Percentiles rank a stretch among this genome's conserved stretches.
Evolutionary conservation across 2,888 invertebrate species (phyloP).

Genomic region (Cheilosia impressa): DNA sequence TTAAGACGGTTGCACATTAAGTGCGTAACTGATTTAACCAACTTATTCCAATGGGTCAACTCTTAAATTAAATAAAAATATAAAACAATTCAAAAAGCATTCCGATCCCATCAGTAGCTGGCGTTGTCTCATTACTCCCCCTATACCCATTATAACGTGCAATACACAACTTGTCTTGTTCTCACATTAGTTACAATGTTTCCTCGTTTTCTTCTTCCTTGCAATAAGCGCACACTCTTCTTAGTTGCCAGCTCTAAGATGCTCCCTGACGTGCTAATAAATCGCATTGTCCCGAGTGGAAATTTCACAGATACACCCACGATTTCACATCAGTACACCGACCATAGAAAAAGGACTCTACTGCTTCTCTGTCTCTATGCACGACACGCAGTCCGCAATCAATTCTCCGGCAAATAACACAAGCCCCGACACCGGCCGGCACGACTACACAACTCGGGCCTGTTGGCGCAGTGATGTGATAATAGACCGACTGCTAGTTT

Average conservation of each 20-base stretch:
- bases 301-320: conserved; percentile 68
- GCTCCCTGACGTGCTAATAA: conserved; percentile 60
- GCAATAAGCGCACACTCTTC: neutral
- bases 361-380: neutral
- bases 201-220: neutral
- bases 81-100: too few species aligned
- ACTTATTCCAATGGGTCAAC: too few species aligned
- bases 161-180: conserved; percentile 11
- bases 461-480: conserved; percentile 73
- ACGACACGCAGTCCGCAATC: conserved; percentile 1
- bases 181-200: conserved; percentile 29
- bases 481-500: conserved; percentile 59
- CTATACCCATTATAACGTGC: neutral
- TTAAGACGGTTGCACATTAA: too few species aligned
- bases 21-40: too few species aligned
- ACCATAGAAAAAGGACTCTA: neutral
- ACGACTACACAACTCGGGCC: conserved; percentile 36
- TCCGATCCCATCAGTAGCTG: neutral
- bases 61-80: too few species aligned
- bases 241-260: conserved; percentile 49
- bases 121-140: conserved; percentile 7
- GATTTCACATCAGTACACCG: conserved; percentile 57
- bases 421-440: conserved; percentile 18
- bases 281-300: conserved; percentile 46
- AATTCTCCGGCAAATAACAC: conserved; percentile 11